phyloP scores from a whole-genome alignment of 2,113 vertebrate genomes.

The Myodes glareolus region DNA sequence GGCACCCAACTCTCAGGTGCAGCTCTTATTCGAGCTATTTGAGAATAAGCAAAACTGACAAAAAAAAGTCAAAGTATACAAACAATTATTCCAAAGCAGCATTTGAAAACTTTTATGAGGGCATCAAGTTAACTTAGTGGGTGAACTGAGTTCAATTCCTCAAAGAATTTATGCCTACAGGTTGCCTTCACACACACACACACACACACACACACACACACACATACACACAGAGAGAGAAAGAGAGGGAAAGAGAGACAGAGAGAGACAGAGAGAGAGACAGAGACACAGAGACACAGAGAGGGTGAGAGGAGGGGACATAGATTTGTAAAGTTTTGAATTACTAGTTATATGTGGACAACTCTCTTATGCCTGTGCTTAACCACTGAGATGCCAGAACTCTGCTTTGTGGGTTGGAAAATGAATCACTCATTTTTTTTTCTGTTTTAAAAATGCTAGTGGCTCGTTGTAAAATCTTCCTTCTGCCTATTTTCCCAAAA shows the following conservation, averaged over 20 bases:
- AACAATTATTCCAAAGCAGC: not conserved
- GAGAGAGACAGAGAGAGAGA: not conserved
- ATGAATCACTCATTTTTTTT: not conserved
- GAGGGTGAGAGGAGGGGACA: not conserved
- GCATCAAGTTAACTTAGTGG: not conserved
- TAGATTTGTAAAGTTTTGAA: not conserved
- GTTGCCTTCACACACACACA: not conserved
- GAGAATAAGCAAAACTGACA: not conserved
- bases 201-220: not conserved
- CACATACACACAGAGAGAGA: not conserved
- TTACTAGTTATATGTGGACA: not conserved
- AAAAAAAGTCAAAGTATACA: constrained; percentile 22
- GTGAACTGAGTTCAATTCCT: not conserved
- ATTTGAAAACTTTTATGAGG: not conserved
- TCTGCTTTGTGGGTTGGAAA: not conserved
- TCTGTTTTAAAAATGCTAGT: not conserved
- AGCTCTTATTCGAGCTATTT: constrained; percentile 8
- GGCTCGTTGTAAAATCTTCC: not conserved
- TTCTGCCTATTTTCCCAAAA: not conserved
- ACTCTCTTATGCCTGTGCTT: not conserved
- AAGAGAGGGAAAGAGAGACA: not conserved
- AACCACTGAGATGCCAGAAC: not conserved
- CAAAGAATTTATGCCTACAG: not conserved
- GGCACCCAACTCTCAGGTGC: not conserved
- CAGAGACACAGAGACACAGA: not conserved